phyloP scores from a whole-genome alignment of 1,140 invertebrate genomes.

The Lanistes nyassanus region DNA sequence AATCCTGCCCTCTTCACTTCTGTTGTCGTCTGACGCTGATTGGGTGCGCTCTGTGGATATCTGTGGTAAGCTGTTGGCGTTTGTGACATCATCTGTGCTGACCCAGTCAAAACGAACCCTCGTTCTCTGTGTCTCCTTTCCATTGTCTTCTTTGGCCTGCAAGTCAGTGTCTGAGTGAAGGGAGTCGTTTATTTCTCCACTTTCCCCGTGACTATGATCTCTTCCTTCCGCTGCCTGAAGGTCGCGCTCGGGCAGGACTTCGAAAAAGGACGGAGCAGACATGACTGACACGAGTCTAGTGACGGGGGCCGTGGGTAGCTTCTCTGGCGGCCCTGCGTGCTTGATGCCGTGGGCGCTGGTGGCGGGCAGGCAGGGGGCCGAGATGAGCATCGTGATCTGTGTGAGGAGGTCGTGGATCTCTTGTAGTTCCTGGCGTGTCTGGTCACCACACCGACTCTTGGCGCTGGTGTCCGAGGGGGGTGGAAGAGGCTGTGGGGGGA shows the following conservation, averaged over 20 bases:
- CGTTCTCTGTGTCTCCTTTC: background rate
- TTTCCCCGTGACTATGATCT: background rate
- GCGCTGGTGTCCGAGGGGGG: too few relatives aligned
- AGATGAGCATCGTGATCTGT: slow-evolving; percentile 7
- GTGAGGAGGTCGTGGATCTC: background rate
- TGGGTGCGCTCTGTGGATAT: too few relatives aligned
- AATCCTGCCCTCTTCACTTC: too few relatives aligned
- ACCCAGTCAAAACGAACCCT: background rate
- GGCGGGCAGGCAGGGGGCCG: background rate
- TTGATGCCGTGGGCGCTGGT: background rate
- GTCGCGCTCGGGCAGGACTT: background rate
- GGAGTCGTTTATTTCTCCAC: background rate
- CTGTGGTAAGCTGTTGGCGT: too few relatives aligned
- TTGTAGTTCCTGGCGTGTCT: background rate
- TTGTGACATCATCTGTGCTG: too few relatives aligned
- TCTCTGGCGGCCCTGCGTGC: too few relatives aligned
- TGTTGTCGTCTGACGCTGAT: too few relatives aligned
- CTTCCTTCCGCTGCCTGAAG: background rate
- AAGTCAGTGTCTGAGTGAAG: background rate
- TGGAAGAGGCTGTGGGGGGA: too few relatives aligned
- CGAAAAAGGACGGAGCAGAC: background rate
- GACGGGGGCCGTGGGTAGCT: background rate
- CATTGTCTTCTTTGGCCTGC: background rate
- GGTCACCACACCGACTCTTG: background rate
- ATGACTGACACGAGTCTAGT: background rate